These are phyloP conservation scores for Exocentrus adspersus DNA, from an alignment of 2,888 invertebrate genomes.

Conservation along the genomic window DNA sequence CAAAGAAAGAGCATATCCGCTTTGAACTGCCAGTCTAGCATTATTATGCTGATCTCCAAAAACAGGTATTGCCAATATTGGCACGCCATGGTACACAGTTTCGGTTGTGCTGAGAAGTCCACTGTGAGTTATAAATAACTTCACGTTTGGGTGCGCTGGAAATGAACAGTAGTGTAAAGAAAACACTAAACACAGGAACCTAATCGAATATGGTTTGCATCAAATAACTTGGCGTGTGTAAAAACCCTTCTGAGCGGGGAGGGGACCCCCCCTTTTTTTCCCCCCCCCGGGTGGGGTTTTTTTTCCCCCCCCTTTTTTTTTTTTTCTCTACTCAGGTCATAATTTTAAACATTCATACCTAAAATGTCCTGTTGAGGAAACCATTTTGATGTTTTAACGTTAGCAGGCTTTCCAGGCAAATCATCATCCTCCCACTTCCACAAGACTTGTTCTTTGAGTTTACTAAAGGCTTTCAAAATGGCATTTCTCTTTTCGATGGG, in stretches of 20 bases:
- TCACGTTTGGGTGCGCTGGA: conserved; percentile 40
- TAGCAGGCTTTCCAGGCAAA: conserved; percentile 53
- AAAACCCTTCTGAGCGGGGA: no score
- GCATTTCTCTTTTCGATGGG: not conserved
- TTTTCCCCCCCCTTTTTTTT: no score
- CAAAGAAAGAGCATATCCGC: conserved; percentile 14
- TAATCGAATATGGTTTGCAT: no score
- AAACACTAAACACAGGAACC: no score
- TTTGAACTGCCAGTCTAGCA: conserved; percentile 19
- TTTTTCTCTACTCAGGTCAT: no score
- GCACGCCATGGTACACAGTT: conserved; percentile 45
- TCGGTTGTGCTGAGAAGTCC: conserved; percentile 48
- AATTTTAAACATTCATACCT: conserved; percentile 60
- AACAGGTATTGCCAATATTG: conserved; percentile 47
- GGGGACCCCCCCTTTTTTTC: no score
- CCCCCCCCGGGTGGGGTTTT: no score
- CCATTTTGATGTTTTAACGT: conserved; percentile 59
- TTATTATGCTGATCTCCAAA: conserved; percentile 47
- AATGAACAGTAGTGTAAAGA: no score
- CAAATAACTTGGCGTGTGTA: no score
- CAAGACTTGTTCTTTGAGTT: conserved; percentile 71
- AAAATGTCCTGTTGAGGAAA: conserved; percentile 62
- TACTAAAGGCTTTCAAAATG: conserved; percentile 47
- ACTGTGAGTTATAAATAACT: conserved; percentile 49
- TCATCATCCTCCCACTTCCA: conserved; percentile 72